Evolutionary conservation across 2,113 vertebrate genomes (phyloP), one percentile per base, ranked within the genome.

Genomic region (Pituophis catenifer): DNA sequence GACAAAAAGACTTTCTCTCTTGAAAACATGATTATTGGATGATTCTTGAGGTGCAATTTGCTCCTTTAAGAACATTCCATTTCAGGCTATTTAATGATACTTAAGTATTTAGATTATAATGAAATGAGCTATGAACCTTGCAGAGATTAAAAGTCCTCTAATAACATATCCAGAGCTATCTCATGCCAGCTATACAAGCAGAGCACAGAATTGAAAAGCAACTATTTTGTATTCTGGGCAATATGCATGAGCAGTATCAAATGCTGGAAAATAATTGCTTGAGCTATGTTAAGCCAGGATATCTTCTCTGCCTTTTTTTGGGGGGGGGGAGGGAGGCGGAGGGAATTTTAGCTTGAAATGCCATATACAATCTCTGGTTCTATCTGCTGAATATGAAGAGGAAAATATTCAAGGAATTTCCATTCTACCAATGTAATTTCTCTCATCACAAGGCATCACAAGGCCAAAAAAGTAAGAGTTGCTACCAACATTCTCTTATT

Each of bases 131-230:
- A 90, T 93, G 85, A 70, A 52, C 44, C n/a, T 29, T 23, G 3
- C 59, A 93, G 81, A 8, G 89, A 87, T 12, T 65, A 93, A 94
- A 95, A 90, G 54, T 95, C 92, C 90, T 89, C 58, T 17, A 24
- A 92, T 90, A 93, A 89, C 75, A 33, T 38, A 89, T 86, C 86
- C 92, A 62, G 81, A 38, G 81, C 81, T 48, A 87, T 65, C 91
- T 92, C 94, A 53, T 91, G 65, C 48, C 88, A 48, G 92, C 85
- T 91, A 23, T 2, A 24, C 59, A 44, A 65, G 87, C n/a, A 44
- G 89, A 95, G 94, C 90, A 75, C 50, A 29, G 89, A 38, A 24
- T 75, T 88, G 91, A 94, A 92, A 90, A 93, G 91, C 44, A 12
- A 44, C 81, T 0, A 15, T 55, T 89, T 92, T 95, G 91, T 58